Conservation (phyloP, 2,888 invertebrate genomes). For the Calliopum simillimum region DNA sequence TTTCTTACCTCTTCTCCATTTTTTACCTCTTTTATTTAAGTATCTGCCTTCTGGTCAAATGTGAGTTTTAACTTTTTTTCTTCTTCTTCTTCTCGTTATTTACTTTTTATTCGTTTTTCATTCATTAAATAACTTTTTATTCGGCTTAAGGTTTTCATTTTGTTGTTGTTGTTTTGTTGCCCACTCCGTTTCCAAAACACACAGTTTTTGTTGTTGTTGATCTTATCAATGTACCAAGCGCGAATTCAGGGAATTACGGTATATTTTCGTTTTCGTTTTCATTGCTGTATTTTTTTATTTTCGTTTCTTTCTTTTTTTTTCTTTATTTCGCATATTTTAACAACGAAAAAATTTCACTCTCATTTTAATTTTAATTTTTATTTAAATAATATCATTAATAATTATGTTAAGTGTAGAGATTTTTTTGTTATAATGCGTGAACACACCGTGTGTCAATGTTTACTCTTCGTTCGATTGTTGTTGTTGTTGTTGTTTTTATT, state of each 20-base stretch:
- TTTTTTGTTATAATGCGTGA: neutral
- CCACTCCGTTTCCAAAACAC: too few relatives aligned
- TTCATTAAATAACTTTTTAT: too few relatives aligned
- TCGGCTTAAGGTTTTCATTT: too few relatives aligned
- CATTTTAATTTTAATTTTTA: slow-evolving; percentile 21
- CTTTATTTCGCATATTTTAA: too few relatives aligned
- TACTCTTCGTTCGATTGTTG: neutral
- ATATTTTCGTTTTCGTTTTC: neutral
- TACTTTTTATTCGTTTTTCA: neutral
- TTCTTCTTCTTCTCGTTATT: neutral
- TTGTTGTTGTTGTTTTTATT: slow-evolving; percentile 1
- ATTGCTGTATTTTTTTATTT: neutral
- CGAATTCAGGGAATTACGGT: too few relatives aligned
- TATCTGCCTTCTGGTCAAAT: too few relatives aligned
- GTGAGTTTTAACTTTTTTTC: neutral
- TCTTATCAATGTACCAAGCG: too few relatives aligned
- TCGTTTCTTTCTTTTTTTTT: slow-evolving; percentile 23
- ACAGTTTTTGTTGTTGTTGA: too few relatives aligned
- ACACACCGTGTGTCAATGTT: neutral
- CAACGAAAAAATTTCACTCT: slow-evolving; percentile 19
- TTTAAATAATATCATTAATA: neutral
- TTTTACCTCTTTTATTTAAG: too few relatives aligned
- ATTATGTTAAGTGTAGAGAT: too few relatives aligned
- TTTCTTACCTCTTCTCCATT: too few relatives aligned
- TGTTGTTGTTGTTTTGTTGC: too few relatives aligned